Evolutionary conservation across 2,888 invertebrate species (phyloP).

Genomic region (Rhyacophila evoluta): DNA sequence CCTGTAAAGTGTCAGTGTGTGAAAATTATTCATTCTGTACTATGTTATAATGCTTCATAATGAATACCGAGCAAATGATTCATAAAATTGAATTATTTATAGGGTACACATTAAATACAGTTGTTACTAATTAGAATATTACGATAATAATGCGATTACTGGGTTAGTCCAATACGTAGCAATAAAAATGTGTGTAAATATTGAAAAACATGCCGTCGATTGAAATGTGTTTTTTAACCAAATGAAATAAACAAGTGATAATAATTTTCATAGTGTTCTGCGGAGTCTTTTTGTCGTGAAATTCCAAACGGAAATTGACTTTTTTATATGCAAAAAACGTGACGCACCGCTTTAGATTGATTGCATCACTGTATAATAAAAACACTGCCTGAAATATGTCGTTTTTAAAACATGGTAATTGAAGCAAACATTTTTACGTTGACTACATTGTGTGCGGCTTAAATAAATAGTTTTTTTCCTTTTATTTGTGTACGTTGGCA

Average conservation of each 20-base stretch:
- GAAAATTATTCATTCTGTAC: too few species aligned
- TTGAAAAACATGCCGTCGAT: not conserved
- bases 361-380: not conserved
- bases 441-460: not conserved
- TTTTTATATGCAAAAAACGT: not conserved
- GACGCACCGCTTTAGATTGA: constrained; percentile 1
- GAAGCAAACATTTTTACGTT: not conserved
- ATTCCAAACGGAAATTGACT: not conserved
- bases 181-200: not conserved
- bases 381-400: constrained; percentile 16
- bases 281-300: constrained; percentile 4
- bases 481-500: too few species aligned
- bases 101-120: too few species aligned
- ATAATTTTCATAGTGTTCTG: not conserved
- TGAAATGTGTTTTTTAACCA: not conserved
- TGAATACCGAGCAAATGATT: too few species aligned
- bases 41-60: too few species aligned
- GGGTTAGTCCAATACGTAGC: too few species aligned
- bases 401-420: not conserved
- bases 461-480: too few species aligned
- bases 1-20: too few species aligned
- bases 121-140: too few species aligned
- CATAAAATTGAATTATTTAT: too few species aligned
- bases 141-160: too few species aligned
- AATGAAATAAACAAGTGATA: not conserved